Evolutionary conservation across 64 coral and sea anemone species (phyloP), one percentile per base, ranked within the genome.

Genomic region (Anthopleura sola): DNA sequence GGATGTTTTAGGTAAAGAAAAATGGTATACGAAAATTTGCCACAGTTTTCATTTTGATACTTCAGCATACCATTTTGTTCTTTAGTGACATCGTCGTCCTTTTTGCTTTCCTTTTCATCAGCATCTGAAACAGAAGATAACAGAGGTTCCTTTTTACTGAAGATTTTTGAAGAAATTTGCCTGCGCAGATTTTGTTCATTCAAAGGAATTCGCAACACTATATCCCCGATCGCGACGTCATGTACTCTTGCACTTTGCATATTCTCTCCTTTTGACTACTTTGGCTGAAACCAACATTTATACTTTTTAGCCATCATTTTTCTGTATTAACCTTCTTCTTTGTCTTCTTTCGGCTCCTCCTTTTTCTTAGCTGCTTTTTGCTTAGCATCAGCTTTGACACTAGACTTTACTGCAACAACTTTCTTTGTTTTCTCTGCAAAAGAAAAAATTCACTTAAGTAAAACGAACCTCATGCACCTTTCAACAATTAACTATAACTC

Each of bases 41-140:
- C 13, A 53, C 11, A 53, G 7, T 53, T 15, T 1, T 15, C 13
- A 12, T 15, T 53, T 53, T 48, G 46, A 5, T 48, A 48, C 50
- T 53, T 53, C 14, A 79, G 39, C 76, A 21, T 79, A 79, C 76
- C 76, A 79, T 79, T 79, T 18, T 79, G 76, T 79, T 79, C 44
- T 48, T 79, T 40, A 5, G 33, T 15, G 37, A 33, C 15, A 7
- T 79, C 76, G 20, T 79, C 6, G 21, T 10, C 44, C 15, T 79
- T 79, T 38, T 79, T 79, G 37, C 24, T 79, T 26, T 79, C 24
- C 18, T 79, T 23, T 3, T 79, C 76, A 20, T 79, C 76, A 23
- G 5, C 37, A 23, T 79, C 76, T 79, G 19, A 46, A 79, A 79
- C 38, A 48, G 7, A 79, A 6, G 39, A 24, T 23, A 48, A 79